phyloP scores from a whole-genome alignment of 2,888 invertebrate genomes.

The Myopa testacea region DNA sequence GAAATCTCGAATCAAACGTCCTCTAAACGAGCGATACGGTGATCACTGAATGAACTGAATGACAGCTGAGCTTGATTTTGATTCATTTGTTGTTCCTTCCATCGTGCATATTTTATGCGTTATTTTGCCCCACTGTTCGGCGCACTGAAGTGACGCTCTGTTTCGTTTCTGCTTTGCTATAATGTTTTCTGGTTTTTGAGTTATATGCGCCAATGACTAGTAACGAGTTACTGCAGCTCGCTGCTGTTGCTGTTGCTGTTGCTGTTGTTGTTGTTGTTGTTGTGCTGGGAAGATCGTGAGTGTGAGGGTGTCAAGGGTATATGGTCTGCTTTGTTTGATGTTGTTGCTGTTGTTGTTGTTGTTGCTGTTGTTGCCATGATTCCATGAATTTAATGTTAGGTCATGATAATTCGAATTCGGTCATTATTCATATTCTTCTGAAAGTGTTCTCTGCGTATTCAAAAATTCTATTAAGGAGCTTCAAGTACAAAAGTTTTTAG shows the following conservation, averaged over 20 bases:
- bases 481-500: conserved; percentile 48
- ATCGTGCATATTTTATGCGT: too few relatives aligned
- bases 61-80: too few relatives aligned
- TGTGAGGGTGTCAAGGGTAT: neutral
- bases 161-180: too few relatives aligned
- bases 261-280: neutral
- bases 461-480: conserved; percentile 67
- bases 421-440: conserved; percentile 67
- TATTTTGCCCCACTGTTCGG: neutral
- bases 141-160: neutral
- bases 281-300: neutral
- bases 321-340: neutral
- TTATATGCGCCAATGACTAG: conserved; percentile 60
- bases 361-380: conserved; percentile 6
- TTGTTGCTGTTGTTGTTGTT: conserved; percentile 25
- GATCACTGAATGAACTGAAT: too few relatives aligned
- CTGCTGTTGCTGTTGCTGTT: neutral
- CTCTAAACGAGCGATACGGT: too few relatives aligned
- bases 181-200: conserved; percentile 8
- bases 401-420: conserved; percentile 63
- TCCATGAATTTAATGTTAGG: conserved; percentile 52
- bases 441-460: conserved; percentile 65
- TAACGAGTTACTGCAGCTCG: conserved; percentile 49
- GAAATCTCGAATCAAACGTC: too few relatives aligned
- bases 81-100: too few relatives aligned